Percentiles rank a stretch among this genome's conserved stretches.
Conservation (phyloP, 1,140 invertebrate genomes). For the Bombus ignitus region DNA sequence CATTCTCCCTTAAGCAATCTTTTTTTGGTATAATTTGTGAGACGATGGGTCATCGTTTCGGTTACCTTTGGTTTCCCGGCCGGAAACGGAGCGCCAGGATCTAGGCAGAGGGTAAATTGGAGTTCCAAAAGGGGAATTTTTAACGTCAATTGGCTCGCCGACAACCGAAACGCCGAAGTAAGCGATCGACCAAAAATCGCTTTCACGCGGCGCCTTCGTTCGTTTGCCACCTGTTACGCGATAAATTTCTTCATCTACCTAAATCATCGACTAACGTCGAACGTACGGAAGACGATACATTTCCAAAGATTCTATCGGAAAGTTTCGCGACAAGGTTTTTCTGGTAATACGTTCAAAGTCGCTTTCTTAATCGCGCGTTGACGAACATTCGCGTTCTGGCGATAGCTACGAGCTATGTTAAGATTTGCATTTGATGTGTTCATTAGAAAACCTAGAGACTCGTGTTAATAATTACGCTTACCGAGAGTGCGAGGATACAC, state of each 20-base stretch:
- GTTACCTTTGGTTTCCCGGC: too few relatives aligned
- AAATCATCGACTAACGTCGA: too few relatives aligned
- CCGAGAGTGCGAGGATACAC: not conserved
- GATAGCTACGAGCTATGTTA: not conserved
- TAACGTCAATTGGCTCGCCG: not conserved
- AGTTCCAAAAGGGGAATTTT: not conserved
- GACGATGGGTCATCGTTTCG: too few relatives aligned
- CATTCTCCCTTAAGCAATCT: not conserved
- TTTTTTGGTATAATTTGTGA: too few relatives aligned
- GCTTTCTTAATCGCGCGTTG: not conserved
- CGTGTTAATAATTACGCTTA: slow-evolving; percentile 15
- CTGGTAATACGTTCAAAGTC: not conserved
- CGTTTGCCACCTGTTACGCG: slow-evolving; percentile 21
- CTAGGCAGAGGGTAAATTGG: not conserved
- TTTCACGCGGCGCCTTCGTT: not conserved
- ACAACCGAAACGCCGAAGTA: not conserved
- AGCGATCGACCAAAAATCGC: slow-evolving; percentile 29
- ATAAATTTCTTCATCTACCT: slow-evolving; percentile 9
- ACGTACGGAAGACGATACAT: not conserved
- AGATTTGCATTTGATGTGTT: slow-evolving; percentile 14
- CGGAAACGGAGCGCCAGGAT: too few relatives aligned
- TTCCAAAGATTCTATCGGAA: not conserved
- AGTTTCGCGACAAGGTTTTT: too few relatives aligned
- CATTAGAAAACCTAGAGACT: not conserved
- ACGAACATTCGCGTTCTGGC: not conserved